phyloP scores from a whole-genome alignment of 2,888 invertebrate species.

The Lasius platythorax region DNA sequence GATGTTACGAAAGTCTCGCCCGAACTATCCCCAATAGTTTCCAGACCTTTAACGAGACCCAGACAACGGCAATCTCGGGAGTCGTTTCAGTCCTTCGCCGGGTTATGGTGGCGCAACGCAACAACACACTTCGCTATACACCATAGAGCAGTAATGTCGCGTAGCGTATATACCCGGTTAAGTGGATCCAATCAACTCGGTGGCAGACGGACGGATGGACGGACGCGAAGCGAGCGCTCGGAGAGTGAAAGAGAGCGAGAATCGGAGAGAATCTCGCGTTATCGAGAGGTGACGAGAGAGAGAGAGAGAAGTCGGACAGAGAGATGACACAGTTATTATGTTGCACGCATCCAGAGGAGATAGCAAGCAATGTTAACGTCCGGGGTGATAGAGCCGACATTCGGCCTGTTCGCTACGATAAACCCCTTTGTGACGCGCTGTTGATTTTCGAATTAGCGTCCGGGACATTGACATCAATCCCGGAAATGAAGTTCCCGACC shows the following conservation, averaged over 20 bases:
- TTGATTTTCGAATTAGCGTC: constrained; percentile 82
- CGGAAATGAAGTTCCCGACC: constrained; percentile 82
- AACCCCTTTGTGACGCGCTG: constrained; percentile 82
- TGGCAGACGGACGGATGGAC: constrained; percentile 77
- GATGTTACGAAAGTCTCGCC: constrained; percentile 62
- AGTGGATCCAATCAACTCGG: constrained; percentile 86
- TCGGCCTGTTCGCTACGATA: constrained; percentile 75
- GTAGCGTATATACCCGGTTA: constrained; percentile 83
- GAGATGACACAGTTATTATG: constrained; percentile 82
- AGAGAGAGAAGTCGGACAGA: constrained; percentile 59
- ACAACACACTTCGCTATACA: constrained; percentile 81
- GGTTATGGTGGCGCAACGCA: constrained; percentile 80
- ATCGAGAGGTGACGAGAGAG: constrained; percentile 38
- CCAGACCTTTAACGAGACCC: constrained; percentile 63
- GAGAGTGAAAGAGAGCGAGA: constrained; percentile 48
- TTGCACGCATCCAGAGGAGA: constrained; percentile 80
- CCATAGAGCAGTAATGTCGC: constrained; percentile 85
- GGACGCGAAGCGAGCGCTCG: constrained; percentile 67
- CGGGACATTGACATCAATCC: constrained; percentile 79
- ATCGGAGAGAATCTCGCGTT: constrained; percentile 30
- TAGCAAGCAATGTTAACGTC: constrained; percentile 80
- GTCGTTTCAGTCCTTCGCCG: constrained; percentile 78
- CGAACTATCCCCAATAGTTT: constrained; percentile 60
- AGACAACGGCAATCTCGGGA: constrained; percentile 73
- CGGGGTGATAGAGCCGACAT: constrained; percentile 78